These are phyloP conservation scores for Aspidiotus rigidus DNA, from an alignment of 2,888 invertebrate genomes.

Conservation along the genomic window DNA sequence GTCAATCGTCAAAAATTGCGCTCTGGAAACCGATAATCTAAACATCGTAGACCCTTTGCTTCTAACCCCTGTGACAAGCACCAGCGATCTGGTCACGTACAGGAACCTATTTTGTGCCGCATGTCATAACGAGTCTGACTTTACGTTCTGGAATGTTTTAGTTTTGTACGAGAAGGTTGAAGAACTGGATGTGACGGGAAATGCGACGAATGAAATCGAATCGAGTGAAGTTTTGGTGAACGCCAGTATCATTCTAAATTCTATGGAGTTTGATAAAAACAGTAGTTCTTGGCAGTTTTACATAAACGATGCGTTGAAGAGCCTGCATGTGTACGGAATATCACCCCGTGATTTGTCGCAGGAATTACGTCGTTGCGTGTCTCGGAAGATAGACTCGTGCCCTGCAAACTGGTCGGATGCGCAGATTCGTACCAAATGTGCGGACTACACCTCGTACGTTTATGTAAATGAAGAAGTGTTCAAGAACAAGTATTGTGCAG, in stretches of 20 bases:
- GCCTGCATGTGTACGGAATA: neutral
- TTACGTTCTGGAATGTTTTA: constrained; percentile 42
- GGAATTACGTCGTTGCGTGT: constrained; percentile 42
- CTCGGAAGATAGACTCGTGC: constrained; percentile 42
- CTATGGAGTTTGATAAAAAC: too few species aligned
- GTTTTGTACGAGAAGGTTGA: neutral
- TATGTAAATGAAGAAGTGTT: constrained; percentile 43
- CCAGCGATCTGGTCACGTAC: constrained; percentile 40
- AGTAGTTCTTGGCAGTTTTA: neutral
- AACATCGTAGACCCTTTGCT: constrained; percentile 38
- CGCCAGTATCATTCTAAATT: neutral
- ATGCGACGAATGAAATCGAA: neutral
- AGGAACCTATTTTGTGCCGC: constrained; percentile 44
- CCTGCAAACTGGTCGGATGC: constrained; percentile 43
- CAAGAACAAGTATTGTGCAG: constrained; percentile 46
- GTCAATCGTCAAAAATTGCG: constrained; percentile 8
- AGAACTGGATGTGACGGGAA: neutral
- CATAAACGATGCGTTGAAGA: neutral
- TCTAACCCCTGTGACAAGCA: constrained; percentile 40
- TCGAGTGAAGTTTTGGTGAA: neutral
- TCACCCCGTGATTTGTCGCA: neutral
- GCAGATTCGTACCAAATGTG: constrained; percentile 42
- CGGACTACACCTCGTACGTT: constrained; percentile 44
- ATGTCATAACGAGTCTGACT: constrained; percentile 43
- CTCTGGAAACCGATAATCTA: constrained; percentile 35